Percentiles rank a stretch among this genome's conserved stretches.
Conservation (phyloP, 2,797 vertebrate genomes). For the Etheostoma nigrum region DNA sequence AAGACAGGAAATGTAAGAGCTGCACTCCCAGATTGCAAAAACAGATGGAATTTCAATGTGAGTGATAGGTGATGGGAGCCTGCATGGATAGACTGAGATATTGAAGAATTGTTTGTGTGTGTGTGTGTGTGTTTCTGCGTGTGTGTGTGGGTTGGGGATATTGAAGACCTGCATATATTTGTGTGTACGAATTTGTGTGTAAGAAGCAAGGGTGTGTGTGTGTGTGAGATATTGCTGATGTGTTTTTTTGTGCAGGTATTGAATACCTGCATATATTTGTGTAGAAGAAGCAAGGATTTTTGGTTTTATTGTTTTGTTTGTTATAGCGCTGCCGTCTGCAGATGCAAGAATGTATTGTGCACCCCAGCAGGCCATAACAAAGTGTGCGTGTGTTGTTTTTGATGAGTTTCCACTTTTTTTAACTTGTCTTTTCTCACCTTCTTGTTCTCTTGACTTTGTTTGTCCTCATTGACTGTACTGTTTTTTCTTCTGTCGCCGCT, state of each 20-base stretch:
- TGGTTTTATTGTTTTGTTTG: conserved; percentile 19
- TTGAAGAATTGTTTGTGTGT: conserved; percentile 23
- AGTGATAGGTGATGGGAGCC: conserved; percentile 46
- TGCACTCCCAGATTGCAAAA: conserved; percentile 66
- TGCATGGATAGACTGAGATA: conserved; percentile 54
- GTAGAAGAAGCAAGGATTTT: not conserved
- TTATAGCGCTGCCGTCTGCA: conserved; percentile 18
- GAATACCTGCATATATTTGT: conserved; percentile 23
- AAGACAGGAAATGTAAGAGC: conserved; percentile 46
- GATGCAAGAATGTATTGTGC: conserved; percentile 1
- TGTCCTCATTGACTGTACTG: conserved; percentile 23
- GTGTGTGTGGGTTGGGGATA: too few relatives aligned
- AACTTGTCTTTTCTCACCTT: conserved; percentile 29
- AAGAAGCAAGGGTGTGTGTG: not conserved
- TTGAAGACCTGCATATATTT: too few relatives aligned
- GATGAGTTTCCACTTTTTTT: conserved; percentile 38
- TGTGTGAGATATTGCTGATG: conserved; percentile 19
- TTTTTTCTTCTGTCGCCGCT: conserved; percentile 19
- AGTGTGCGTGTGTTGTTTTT: conserved; percentile 31
- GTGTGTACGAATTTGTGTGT: too few relatives aligned
- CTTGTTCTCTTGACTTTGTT: conserved; percentile 32
- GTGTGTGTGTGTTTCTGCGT: too few relatives aligned
- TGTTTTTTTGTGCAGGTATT: conserved; percentile 47
- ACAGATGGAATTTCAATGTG: conserved; percentile 75
- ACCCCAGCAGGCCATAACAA: conserved; percentile 8